Base-by-base conservation (phyloP, 1,140 invertebrate genomes). In the Sminthurides bifidus region DNA sequence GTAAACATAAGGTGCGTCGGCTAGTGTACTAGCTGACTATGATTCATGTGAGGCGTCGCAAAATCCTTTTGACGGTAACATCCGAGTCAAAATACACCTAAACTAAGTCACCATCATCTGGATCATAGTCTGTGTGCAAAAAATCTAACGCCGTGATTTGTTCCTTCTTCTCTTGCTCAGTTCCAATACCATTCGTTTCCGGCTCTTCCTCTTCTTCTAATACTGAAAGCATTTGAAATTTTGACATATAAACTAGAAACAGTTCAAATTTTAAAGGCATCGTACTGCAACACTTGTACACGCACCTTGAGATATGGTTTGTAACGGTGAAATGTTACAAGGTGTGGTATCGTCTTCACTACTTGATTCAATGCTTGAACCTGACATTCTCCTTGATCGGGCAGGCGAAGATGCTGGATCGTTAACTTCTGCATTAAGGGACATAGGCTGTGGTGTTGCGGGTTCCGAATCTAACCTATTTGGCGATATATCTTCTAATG, bases 401-500 rank as follows among this genome's bases (percentile, higher is more conserved):
- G 29, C 73, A 77, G 26, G 83, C 65, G 2, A 81, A 78, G 2
- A 79, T 76, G 21, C 8, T 8, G 8, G 10, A 12, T 24, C 66
- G 65, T 61, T 70, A 66, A n/a, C n/a, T n/a, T n/a, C n/a, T n/a
- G n/a, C n/a, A 68, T 74, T 55, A 14, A 68, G 54, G 54, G 73
- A 71, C 55, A 70, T 54, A 10, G 57, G 61, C 21, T 64, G 58
- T n/a, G 52, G 54, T n/a, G 53, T 59, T 21, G 51, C 23, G n/a
- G 50, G 44, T 31, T 58, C 61, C 2, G 57, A 44, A 33, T 44
- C 45, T 73, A 31, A 50, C 71, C 24, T 80, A 76, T 69, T 14
- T 5, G 27, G 27, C 24, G 46, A 49, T 17, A 33, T 33, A 30
- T 88, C 85, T 64, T 87, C 85, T 29, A 87, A 67, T 0, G 85